Base-by-base conservation (phyloP, 2,797 vertebrate species). In the Myotis daubentonii region DNA sequence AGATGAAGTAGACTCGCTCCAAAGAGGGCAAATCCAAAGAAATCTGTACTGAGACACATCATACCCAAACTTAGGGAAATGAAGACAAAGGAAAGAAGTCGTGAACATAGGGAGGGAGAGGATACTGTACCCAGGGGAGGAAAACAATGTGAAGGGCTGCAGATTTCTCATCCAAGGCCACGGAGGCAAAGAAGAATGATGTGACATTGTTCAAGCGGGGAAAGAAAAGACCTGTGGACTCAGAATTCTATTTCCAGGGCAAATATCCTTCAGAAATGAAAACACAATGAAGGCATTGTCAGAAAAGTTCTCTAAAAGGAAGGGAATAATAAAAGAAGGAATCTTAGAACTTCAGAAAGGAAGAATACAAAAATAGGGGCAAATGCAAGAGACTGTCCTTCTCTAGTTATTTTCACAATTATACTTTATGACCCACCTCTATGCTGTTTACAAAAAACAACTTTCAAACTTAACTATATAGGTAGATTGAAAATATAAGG, bases 251-350 rank as follows among this genome's bases (percentile, higher is more conserved):
- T 85, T 60, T 65, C 49, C 8, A 87, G 53, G 38, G 33, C 30
- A 85, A 83, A n/a, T 75, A 62, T 47, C 60, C 51, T 94, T 92
- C 38, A 85, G 57, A 91, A 74, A 75, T 47, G 66, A 66, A 71
- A 28, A 12, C 30, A 55, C 33, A 68, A 55, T 71, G 76, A 75
- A 83, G 57, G 30, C n/a, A 13, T 84, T 66, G 23, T 94, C 44
- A 76, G 28, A 68, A 22, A 80, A 33, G 1, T 80, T 68, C 60
- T 65, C 22, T 47, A 15, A 30, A 33, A 70, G 22, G 91, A 82
- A 85, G 12, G 5, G 62, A 78, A 36, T 55, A 8, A 44, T 70
- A 11, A 76, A 89, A 92, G 41, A 65, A 70, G 44, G 12, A 60
- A 22, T 53, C 62, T 68, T 60, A 86, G 19, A 55, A n/a, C 6